Evolutionary conservation across 2,888 invertebrate species (phyloP).

Genomic region (Hypomecis atomaria): DNA sequence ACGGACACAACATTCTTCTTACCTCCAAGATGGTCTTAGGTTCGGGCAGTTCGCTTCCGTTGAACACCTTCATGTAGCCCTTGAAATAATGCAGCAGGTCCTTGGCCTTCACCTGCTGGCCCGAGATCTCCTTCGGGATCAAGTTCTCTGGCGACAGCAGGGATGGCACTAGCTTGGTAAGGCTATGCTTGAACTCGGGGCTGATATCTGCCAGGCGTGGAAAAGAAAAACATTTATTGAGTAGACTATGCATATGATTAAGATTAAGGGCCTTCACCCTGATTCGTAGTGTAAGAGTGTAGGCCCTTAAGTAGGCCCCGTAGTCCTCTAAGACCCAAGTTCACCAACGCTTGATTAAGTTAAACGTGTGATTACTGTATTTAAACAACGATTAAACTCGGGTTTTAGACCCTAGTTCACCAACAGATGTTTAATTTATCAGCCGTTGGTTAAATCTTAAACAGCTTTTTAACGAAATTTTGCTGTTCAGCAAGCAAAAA

Average conservation of each 20-base stretch:
- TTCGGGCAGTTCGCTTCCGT: conserved; percentile 98
- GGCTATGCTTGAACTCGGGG: conserved; percentile 93
- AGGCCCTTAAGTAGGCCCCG: too few relatives aligned
- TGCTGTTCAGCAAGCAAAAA: too few relatives aligned
- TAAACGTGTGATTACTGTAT: too few relatives aligned
- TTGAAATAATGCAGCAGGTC: conserved; percentile 98
- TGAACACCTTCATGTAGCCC: conserved; percentile 98
- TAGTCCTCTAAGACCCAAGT: too few relatives aligned
- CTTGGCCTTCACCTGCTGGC: conserved; percentile 94
- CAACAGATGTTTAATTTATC: too few relatives aligned
- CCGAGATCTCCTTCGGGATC: conserved; percentile 97
- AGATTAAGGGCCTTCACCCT: neutral
- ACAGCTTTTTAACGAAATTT: too few relatives aligned
- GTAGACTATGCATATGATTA: too few relatives aligned
- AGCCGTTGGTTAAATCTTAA: too few relatives aligned
- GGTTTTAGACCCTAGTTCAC: too few relatives aligned
- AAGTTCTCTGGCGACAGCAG: conserved; percentile 94
- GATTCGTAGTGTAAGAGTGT: too few relatives aligned
- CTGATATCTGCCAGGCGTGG: conserved; percentile 90
- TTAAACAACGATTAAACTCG: too few relatives aligned
- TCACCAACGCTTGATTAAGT: too few relatives aligned
- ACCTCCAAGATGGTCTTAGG: conserved; percentile 99
- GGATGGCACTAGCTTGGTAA: conserved; percentile 93
- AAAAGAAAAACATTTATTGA: neutral
- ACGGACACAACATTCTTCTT: conserved; percentile 40